Base-by-base conservation (phyloP, 30 jellyfish, hydroid and myxozoan genomes). In the Turritopsis dohrnii region DNA sequence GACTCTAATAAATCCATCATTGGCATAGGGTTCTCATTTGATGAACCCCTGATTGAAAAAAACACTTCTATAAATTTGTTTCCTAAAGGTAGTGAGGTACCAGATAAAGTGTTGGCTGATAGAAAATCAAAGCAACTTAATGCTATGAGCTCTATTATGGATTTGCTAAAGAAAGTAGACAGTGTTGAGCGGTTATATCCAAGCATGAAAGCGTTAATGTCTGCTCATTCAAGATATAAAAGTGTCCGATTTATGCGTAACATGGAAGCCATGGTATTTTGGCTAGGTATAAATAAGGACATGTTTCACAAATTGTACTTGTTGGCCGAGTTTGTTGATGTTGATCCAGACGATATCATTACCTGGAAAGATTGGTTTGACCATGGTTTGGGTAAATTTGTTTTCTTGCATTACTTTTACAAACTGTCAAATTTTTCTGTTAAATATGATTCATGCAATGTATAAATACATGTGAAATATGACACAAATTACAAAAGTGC, bases 331-430 rank as follows among this genome's bases (percentile, higher is more conserved):
- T 71, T 83, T 88, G 81, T 90, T 54, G 92, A 83, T 71, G 83
- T 90, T 53, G 88, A 90, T 29, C 82, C 72, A 22, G 90, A 81
- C 16, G 95, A 90, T 52, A 73, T 41, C 29, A 20, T 87, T 24
- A 87, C 84, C 18, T 90, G 95, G 95, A 84, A 82, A 27, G 97
- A 90, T 74, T 90, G 97, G 97, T 79, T 84, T 79, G 95, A 82
- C 30, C 92, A 82, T 77, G 97, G 97, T 7, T 89, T 90, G 30
- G 95, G 95, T 86, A 22, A 69, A 69, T 26, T 69, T 69, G 9
- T 26, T 69, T 22, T 69, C 30, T 69, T 26, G 9, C 30, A 21
- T 21, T 69, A 69, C 77, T n/a, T n/a, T n/a, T n/a, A n/a, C n/a
- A n/a, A n/a, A n/a, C n/a, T n/a, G n/a, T n/a, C n/a, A n/a, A n/a